phyloP scores from a whole-genome alignment of 2,888 invertebrate species.

The Polyommatus icarus region DNA sequence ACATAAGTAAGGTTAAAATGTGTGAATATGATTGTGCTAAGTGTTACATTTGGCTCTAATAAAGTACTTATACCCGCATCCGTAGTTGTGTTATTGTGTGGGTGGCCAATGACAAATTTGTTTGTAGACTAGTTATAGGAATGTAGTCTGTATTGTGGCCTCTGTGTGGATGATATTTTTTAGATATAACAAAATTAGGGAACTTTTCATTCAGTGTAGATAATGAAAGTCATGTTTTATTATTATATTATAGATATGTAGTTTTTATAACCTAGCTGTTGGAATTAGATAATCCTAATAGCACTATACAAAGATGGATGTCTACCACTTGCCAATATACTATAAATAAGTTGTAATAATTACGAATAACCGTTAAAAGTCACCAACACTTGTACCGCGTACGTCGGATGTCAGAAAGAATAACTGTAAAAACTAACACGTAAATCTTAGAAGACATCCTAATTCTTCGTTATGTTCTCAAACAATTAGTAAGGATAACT shows the following conservation, averaged over 20 bases:
- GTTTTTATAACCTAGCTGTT: too few relatives aligned
- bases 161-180: neutral
- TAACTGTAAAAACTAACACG: neutral
- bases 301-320: too few relatives aligned
- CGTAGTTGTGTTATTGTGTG: conserved; percentile 6
- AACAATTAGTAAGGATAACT: neutral
- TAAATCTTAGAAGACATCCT: neutral
- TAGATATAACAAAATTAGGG: neutral
- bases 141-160: neutral
- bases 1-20: conserved; percentile 18
- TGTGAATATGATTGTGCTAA: conserved; percentile 9
- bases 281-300: too few relatives aligned
- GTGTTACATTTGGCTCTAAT: neutral
- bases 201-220: neutral
- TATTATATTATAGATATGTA: too few relatives aligned
- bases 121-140: neutral
- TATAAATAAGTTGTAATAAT: too few relatives aligned
- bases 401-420: neutral
- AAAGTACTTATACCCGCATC: neutral
- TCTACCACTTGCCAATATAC: too few relatives aligned
- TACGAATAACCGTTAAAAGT: too few relatives aligned
- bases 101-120: conserved; percentile 11
- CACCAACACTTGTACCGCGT: too few relatives aligned
- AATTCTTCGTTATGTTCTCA: neutral
- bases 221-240: neutral